These are phyloP conservation scores for Bicyclus anynana DNA, from an alignment of 1,140 invertebrate species.

Conservation along the genomic window DNA sequence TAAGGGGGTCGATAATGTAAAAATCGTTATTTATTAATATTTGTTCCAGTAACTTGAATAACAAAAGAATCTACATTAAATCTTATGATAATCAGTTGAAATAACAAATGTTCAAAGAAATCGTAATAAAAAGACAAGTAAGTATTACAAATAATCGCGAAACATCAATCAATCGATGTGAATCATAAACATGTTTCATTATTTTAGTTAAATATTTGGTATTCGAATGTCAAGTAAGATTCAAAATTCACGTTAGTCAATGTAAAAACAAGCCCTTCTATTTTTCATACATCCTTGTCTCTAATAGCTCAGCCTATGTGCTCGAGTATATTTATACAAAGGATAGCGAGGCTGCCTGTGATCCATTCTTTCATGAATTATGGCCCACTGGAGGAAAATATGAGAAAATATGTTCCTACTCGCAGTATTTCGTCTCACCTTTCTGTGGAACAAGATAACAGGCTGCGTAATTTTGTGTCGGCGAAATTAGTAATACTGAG, in stretches of 20 bases:
- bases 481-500: not conserved
- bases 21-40: no score
- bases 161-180: no score
- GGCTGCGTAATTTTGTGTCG: not conserved
- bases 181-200: no score
- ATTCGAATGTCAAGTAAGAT: no score
- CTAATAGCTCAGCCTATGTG: conserved; percentile 15
- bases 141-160: no score
- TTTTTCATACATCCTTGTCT: conserved; percentile 17
- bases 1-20: no score
- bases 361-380: conserved; percentile 60
- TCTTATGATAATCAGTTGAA: no score
- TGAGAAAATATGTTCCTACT: conserved; percentile 14
- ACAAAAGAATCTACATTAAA: no score
- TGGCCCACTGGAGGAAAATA: conserved; percentile 42
- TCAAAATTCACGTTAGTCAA: not conserved
- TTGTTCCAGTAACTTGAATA: no score
- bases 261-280: conserved; percentile 13
- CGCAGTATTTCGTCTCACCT: conserved; percentile 8
- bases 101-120: no score
- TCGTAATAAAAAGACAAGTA: no score
- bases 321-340: conserved; percentile 22
- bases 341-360: conserved; percentile 29
- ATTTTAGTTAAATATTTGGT: no score
- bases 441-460: conserved; percentile 5